Percentiles rank a stretch among this genome's conserved stretches.
phyloP scores from a whole-genome alignment of 2,113 vertebrate genomes.

The Eurypyga helias region DNA sequence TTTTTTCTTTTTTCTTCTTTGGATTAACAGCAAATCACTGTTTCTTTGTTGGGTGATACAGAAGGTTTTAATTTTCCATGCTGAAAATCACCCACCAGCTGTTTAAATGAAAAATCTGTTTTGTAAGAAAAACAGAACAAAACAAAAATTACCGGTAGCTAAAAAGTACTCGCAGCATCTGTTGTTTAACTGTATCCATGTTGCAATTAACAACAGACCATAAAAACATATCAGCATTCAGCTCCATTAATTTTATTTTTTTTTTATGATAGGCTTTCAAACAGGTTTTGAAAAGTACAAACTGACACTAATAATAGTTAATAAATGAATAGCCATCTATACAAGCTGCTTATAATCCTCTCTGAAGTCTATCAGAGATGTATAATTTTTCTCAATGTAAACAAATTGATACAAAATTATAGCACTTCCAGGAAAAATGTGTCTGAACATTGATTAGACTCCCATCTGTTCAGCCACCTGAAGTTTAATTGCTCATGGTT shows the following conservation, averaged over 20 bases:
- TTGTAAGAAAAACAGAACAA: constrained; percentile 8
- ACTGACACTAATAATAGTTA: not conserved
- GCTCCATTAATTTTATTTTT: not conserved
- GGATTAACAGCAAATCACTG: constrained; percentile 4
- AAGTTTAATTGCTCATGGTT: not conserved
- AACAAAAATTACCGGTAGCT: not conserved
- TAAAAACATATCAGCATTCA: constrained; percentile 21
- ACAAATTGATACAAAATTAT: not conserved
- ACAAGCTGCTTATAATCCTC: not conserved
- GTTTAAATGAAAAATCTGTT: constrained; percentile 51
- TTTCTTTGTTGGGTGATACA: not conserved
- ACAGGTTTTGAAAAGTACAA: not conserved
- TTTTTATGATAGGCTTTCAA: not conserved
- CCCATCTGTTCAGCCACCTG: not conserved
- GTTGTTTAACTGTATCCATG: constrained; percentile 38
- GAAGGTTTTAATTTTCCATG: constrained; percentile 21
- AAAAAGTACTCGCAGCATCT: constrained; percentile 10
- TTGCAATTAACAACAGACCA: constrained; percentile 25
- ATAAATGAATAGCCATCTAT: not conserved
- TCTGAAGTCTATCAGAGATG: not conserved
- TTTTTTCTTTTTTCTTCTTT: not conserved
- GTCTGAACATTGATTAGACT: not conserved
- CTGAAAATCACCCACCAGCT: constrained; percentile 7
- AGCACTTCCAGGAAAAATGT: not conserved
- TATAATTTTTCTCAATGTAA: not conserved